These are phyloP conservation scores for Colius striatus DNA, from an alignment of 2,113 vertebrate genomes.

Conservation along the genomic window DNA sequence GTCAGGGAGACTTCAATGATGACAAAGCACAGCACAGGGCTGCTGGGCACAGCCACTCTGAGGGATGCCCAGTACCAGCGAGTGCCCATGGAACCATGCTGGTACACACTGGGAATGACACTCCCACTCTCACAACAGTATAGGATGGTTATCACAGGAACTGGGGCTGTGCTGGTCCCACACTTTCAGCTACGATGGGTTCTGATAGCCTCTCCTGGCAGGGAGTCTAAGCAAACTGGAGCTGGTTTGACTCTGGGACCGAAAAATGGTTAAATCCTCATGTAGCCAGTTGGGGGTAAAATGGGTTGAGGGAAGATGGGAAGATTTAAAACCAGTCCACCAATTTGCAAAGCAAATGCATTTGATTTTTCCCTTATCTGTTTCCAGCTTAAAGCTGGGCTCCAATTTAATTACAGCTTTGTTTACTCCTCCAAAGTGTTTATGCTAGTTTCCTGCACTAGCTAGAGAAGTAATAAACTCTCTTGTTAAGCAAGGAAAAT, in stretches of 20 bases:
- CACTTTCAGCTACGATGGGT: accelerated
- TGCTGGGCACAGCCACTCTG: not conserved
- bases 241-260: not conserved
- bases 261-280: not conserved
- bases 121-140: not conserved
- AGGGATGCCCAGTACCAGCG: not conserved
- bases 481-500: not conserved
- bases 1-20: not conserved
- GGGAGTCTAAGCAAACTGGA: not conserved
- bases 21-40: not conserved
- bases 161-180: accelerated
- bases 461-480: not conserved
- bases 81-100: accelerated
- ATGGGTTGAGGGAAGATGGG: not conserved
- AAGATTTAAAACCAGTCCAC: slow-evolving; percentile 34
- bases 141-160: accelerated
- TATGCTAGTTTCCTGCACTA: not conserved
- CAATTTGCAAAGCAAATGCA: slow-evolving; percentile 21
- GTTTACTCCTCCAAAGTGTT: not conserved
- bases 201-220: not conserved
- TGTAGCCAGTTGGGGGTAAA: not conserved
- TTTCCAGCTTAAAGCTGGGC: not conserved
- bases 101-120: not conserved
- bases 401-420: not conserved
- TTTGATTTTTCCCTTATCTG: slow-evolving; percentile 14